Evolutionary conservation across 2,888 invertebrate species (phyloP).

Genomic region (Dascillus cervinus): DNA sequence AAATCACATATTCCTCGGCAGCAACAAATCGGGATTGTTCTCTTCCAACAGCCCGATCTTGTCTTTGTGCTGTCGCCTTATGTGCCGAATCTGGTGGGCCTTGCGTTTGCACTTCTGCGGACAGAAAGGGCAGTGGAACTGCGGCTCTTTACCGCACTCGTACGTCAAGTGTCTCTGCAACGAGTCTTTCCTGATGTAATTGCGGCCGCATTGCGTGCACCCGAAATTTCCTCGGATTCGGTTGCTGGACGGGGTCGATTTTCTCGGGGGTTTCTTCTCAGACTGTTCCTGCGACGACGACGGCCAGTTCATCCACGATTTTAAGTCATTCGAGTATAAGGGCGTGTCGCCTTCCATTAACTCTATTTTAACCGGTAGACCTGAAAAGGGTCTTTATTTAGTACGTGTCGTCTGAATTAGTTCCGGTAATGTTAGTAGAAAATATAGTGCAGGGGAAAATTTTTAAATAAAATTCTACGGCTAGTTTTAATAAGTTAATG

Average conservation of each 20-base stretch:
- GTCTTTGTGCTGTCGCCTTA: conserved; percentile 47
- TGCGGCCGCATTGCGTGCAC: conserved; percentile 67
- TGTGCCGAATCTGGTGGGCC: conserved; percentile 51
- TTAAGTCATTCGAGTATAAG: too few relatives aligned
- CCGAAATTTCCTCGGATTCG: conserved; percentile 43
- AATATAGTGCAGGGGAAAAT: too few relatives aligned
- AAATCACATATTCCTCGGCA: too few relatives aligned
- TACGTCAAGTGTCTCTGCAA: conserved; percentile 68
- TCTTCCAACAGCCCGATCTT: conserved; percentile 44
- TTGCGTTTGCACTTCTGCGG: conserved; percentile 61
- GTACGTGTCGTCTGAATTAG: too few relatives aligned
- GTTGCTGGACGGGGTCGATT: conserved; percentile 40
- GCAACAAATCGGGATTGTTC: conserved; percentile 40
- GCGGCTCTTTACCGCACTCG: conserved; percentile 67
- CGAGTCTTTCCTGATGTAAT: conserved; percentile 70
- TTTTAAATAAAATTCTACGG: too few relatives aligned
- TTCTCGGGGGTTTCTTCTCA: conserved; percentile 21
- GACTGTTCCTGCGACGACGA: conserved; percentile 6
- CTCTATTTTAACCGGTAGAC: conserved; percentile 33
- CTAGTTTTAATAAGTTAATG: too few relatives aligned
- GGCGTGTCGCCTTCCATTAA: conserved; percentile 24
- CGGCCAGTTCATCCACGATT: conserved; percentile 21
- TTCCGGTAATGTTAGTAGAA: too few relatives aligned
- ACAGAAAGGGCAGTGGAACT: conserved; percentile 64
- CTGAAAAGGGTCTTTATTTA: conserved; percentile 19